Base-by-base conservation (phyloP, 2,888 invertebrate species). In the Lithophane leautieri region DNA sequence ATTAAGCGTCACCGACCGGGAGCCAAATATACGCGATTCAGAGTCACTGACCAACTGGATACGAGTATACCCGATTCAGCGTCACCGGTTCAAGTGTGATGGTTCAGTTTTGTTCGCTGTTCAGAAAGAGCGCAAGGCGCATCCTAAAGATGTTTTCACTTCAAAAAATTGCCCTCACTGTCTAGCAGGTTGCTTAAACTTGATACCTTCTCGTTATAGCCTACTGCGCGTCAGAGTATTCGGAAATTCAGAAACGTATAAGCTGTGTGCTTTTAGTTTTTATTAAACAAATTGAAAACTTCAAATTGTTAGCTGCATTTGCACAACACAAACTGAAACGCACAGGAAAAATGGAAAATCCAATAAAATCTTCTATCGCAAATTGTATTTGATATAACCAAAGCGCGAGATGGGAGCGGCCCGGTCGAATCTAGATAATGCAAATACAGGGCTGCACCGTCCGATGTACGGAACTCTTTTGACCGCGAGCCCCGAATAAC, bases 361-460 rank as follows among this genome's bases (percentile, higher is more conserved):
- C 90, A 89, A 90, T 92, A 91, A 92, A 94, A 93, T 93, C 92
- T 93, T 92, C 90, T 91, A 93, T 92, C 89, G 90, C 92, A 95
- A 94, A 94, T 95, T 94, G 94, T 94, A 95, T 94, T 95, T 93
- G 93, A 94, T 94, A 95, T 93, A 93, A 91, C 92, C 91, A 93
- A 93, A 93, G 92, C 92, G 92, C 92, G 93, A 93, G 92, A 93
- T 95, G 93, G 94, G 93, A 94, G 92, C 90, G 92, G 91, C 91
- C 93, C 91, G 92, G 92, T 91, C 90, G 91, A 93, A 93, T 94
- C 93, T 92, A 92, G 94, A 94, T 95, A 94, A 95, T 94, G 94
- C 92, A 94, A 93, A 94, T 93, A 93, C 89, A 89, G 86, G 87
- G 84, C 79, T 88, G 89, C 90, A 87, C 72, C 87, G 87, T 79